phyloP scores from a whole-genome alignment of 2,113 vertebrate genomes.

The Catharus minimus region DNA sequence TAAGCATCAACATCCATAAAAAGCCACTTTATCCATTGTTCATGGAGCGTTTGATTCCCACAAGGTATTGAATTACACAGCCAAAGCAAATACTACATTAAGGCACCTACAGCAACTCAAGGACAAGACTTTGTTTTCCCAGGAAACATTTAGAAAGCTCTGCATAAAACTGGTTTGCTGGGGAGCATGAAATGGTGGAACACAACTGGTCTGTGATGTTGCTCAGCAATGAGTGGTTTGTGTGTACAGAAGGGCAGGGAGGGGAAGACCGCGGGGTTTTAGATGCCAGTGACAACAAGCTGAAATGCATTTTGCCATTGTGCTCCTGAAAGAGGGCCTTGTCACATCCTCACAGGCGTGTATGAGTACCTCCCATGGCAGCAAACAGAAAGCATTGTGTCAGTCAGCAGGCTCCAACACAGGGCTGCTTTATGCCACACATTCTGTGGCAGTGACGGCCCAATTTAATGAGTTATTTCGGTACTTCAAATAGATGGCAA shows the following conservation, averaged over 20 bases:
- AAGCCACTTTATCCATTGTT: neutral
- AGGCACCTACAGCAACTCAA: neutral
- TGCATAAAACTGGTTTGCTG: neutral
- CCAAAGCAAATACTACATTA: neutral
- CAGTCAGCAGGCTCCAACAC: constrained; percentile 9
- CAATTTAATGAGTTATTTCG: neutral
- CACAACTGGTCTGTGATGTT: neutral
- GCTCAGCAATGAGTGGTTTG: neutral
- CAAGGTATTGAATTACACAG: neutral
- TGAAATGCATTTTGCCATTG: constrained; percentile 30
- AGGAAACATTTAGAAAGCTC: neutral
- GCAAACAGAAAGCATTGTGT: constrained; percentile 34
- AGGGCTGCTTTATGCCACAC: neutral
- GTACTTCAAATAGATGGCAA: constrained; percentile 32
- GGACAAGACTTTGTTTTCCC: neutral
- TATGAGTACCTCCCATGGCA: neutral
- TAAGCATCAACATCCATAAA: neutral
- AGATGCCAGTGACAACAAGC: neutral
- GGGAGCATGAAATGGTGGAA: neutral
- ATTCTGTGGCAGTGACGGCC: neutral
- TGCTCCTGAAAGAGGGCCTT: constrained; percentile 28
- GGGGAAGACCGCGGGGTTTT: neutral
- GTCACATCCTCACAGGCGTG: neutral
- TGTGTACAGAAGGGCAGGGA: neutral
- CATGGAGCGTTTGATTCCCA: neutral